These are phyloP conservation scores for Tragelaphus scriptus DNA, from an alignment of 2,113 vertebrate species.

Conservation along the genomic window DNA sequence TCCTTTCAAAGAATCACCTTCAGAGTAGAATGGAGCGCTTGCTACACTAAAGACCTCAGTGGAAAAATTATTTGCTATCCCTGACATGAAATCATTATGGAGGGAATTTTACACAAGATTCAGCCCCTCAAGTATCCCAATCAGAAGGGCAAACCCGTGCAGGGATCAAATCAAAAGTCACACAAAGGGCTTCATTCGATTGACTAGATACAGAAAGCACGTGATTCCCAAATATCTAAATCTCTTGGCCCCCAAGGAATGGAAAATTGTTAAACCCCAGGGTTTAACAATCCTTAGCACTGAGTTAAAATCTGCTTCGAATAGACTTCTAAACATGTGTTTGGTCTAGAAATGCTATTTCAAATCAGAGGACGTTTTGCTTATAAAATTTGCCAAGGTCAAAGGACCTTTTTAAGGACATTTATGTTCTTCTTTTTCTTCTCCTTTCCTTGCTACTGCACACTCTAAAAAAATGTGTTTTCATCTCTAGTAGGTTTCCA, in stretches of 20 bases:
- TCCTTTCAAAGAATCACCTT: neutral
- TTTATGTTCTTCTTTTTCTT: neutral
- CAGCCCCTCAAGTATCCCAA: neutral
- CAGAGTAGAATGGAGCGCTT: neutral
- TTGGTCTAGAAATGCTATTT: constrained; percentile 32
- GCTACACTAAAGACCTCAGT: neutral
- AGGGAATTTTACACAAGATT: neutral
- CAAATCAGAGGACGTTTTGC: constrained; percentile 3
- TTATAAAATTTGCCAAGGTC: neutral
- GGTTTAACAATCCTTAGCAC: neutral
- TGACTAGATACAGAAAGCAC: neutral
- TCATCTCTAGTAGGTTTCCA: neutral
- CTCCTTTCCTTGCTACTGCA: neutral
- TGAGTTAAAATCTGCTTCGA: neutral
- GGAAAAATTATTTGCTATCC: neutral
- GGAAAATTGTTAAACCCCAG: neutral
- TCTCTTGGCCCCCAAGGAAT: neutral
- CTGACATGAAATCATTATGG: neutral
- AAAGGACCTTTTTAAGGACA: neutral
- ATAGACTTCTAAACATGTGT: constrained; percentile 6
- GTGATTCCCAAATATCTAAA: neutral
- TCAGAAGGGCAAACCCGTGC: constrained; percentile 8
- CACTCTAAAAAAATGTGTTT: neutral
- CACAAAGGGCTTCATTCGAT: neutral
- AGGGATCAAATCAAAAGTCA: constrained; percentile 3